These are phyloP conservation scores for Macrophya alboannulata DNA, from an alignment of 2,888 invertebrate genomes.

Conservation along the genomic window DNA sequence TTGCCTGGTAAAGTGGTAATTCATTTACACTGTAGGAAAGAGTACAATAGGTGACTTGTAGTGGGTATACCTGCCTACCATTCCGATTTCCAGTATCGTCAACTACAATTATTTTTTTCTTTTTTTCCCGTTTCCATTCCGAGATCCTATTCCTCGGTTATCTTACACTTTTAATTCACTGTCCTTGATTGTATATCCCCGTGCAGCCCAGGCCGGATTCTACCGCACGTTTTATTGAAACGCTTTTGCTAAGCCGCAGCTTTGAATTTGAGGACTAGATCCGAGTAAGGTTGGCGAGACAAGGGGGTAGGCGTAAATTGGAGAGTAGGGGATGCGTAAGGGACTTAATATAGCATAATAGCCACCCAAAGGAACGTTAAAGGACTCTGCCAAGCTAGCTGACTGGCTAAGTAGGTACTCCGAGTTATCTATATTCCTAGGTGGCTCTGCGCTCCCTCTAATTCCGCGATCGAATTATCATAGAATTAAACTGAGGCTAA, in stretches of 20 bases:
- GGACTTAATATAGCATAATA: conserved; percentile 52
- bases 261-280: conserved; percentile 41
- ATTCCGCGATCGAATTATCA: conserved; percentile 51
- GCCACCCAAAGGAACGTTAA: conserved; percentile 52
- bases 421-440: conserved; percentile 50
- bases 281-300: not conserved
- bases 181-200: not conserved
- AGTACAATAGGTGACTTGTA: not conserved
- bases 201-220: not conserved
- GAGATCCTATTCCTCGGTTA: not conserved
- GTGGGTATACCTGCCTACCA: not conserved
- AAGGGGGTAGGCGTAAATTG: conserved; percentile 33
- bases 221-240: conserved; percentile 33
- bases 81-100: not conserved
- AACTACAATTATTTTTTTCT: not conserved
- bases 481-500: conserved; percentile 20
- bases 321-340: conserved; percentile 47
- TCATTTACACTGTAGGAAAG: conserved; percentile 32
- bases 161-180: not conserved
- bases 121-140: not conserved
- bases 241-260: not conserved
- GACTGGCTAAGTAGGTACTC: conserved; percentile 45
- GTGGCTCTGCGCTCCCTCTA: conserved; percentile 36
- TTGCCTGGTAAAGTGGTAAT: conserved; percentile 40
- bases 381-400: conserved; percentile 40